Base-by-base conservation (phyloP, 92 coral and sea anemone genomes). In the Phymanthus crucifer region DNA sequence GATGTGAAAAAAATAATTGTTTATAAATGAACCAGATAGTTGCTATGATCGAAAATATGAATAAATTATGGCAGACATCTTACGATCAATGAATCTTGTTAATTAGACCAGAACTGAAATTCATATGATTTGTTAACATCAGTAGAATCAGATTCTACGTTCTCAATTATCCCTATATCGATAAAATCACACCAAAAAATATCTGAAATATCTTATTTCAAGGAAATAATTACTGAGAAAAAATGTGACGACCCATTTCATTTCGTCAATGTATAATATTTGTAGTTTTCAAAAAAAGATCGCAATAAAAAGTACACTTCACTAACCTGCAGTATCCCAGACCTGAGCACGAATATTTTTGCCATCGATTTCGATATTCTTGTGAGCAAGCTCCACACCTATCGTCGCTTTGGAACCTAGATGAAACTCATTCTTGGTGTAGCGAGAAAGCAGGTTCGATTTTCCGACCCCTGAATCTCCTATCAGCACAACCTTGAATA, bases 261-360 rank as follows among this genome's bases (percentile, higher is more conserved):
- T 38, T 4, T 6, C 10, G 43, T 38, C 10, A 38, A 38, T 38
- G 43, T 10, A 43, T 21, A 54, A 54, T 54, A 54, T 27, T 24
- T 34, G 1, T 54, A 4, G 2, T 1, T 24, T 27, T 12, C 17
- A 2, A 61, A 61, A 61, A 61, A 24, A 61, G 7, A 9, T 27
- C 68, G 68, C 27, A 58, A 21, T 14, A 19, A 27, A 16, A 31
- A 0, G n/a, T 18, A 16, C 13, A 24, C 27, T 54, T 21, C 35
- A 40, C 89, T 73, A 54, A 89, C 99, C 99, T 89, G 99, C 99
- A 13, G 99, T 95, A 50, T 95, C 99, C 99, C 99, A 95, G 38
- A 95, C 91, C 76, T 95, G 99, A 31, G 99, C 99, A 6, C 99
- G 96, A 50, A 96, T 85, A 27, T 71, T 91, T 64, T 92, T 93